Evolutionary conservation across 2,797 vertebrate genomes (phyloP).

Genomic region (Enteromius argenteus): DNA sequence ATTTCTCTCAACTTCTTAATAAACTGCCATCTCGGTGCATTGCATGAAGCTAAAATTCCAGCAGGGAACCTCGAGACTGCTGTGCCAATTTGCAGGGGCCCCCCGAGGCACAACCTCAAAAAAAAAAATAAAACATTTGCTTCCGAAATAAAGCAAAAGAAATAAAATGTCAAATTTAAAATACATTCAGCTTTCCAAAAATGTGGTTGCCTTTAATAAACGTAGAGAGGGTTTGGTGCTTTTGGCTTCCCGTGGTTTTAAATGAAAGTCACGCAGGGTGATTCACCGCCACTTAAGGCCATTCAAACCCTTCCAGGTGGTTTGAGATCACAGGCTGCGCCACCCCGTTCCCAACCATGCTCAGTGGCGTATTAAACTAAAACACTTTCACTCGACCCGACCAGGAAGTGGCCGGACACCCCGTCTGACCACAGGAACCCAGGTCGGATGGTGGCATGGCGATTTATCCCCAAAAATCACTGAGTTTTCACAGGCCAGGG

Average conservation of each 20-base stretch:
- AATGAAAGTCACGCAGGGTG: conserved; percentile 29
- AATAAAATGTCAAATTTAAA: conserved; percentile 31
- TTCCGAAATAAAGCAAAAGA: neutral
- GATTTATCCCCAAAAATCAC: conserved; percentile 55
- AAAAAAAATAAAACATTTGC: neutral
- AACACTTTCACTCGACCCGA: conserved; percentile 57
- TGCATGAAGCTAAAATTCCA: conserved; percentile 61
- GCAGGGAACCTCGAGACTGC: conserved; percentile 62
- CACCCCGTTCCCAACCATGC: conserved; percentile 32
- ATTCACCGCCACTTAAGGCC: conserved; percentile 35
- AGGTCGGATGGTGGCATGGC: conserved; percentile 55
- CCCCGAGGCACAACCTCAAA: conserved; percentile 16
- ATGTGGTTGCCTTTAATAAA: conserved; percentile 48
- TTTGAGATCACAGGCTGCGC: conserved; percentile 52
- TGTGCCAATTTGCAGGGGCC: conserved; percentile 62
- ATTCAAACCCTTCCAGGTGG: conserved; percentile 61
- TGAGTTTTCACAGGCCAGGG: conserved; percentile 49
- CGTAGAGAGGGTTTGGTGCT: conserved; percentile 15
- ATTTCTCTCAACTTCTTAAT: conserved; percentile 79
- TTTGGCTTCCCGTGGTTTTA: conserved; percentile 21
- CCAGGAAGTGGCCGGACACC: conserved; percentile 61
- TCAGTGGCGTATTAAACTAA: conserved; percentile 42
- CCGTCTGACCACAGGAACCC: conserved; percentile 64
- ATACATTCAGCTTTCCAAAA: conserved; percentile 35
- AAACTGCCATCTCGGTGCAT: conserved; percentile 67